These are phyloP conservation scores for Dryas iulia DNA, from an alignment of 1,140 invertebrate species.

Conservation along the genomic window DNA sequence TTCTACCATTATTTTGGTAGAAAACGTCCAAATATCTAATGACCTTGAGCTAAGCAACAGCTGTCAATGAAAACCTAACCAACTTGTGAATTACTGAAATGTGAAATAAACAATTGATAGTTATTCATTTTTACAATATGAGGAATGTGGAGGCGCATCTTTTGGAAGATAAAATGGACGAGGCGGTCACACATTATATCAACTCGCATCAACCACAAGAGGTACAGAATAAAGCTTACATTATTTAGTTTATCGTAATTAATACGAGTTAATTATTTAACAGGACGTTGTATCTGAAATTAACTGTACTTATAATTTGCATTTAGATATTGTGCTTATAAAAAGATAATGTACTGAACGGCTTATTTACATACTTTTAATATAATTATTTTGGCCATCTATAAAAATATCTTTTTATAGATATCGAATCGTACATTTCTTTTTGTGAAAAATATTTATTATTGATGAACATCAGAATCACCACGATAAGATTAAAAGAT, in stretches of 20 bases:
- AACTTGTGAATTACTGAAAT: conserved; percentile 35
- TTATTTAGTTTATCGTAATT: neutral
- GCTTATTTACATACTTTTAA: neutral
- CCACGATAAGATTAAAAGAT: neutral
- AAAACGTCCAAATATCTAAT: conserved; percentile 8
- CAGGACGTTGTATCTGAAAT: neutral
- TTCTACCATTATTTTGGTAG: neutral
- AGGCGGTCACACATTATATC: conserved; percentile 67
- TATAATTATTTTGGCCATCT: neutral
- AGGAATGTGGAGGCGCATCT: conserved; percentile 58
- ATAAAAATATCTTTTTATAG: neutral
- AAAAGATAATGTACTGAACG: neutral
- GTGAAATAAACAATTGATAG: conserved; percentile 44
- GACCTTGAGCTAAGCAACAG: conserved; percentile 41
- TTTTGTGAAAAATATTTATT: neutral
- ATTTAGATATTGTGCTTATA: neutral
- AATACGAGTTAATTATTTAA: neutral
- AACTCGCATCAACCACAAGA: conserved; percentile 57
- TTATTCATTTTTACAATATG: conserved; percentile 41
- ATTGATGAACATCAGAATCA: neutral
- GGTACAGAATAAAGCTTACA: conserved; percentile 32
- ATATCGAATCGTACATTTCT: neutral
- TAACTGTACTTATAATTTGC: neutral
- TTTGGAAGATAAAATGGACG: conserved; percentile 66
- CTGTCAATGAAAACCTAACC: conserved; percentile 58